Conservation (phyloP, 2,888 invertebrate genomes). For the Amphipoea lucens region DNA sequence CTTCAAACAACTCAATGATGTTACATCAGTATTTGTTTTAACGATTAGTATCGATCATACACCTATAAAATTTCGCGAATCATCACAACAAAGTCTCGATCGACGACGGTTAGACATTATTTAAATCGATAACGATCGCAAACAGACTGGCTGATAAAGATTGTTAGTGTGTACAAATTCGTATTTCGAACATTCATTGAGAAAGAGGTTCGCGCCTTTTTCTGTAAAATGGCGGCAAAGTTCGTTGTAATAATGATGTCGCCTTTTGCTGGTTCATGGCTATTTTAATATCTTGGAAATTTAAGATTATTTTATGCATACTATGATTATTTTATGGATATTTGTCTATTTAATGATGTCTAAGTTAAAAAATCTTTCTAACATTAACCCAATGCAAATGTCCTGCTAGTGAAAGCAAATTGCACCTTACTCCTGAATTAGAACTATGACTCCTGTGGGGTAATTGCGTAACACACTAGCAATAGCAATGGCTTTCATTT, state of each 20-base stretch:
- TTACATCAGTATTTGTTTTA: conserved; percentile 76
- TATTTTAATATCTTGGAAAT: neutral
- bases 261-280: neutral
- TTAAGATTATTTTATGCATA: neutral
- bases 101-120: conserved; percentile 75
- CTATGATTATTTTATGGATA: neutral
- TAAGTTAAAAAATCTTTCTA: neutral
- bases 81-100: conserved; percentile 81
- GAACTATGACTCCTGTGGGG: neutral
- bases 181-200: conserved; percentile 69
- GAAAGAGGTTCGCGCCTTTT: conserved; percentile 74
- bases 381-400: neutral
- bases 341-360: neutral
- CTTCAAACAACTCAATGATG: conserved; percentile 62
- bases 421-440: neutral
- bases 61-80: conserved; percentile 75
- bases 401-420: neutral
- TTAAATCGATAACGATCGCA: conserved; percentile 74
- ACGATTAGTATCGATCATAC: conserved; percentile 79
- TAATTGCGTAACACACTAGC: no score
- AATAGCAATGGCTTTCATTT: neutral
- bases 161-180: conserved; percentile 48
- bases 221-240: conserved; percentile 62
- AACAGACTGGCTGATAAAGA: conserved; percentile 64
- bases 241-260: neutral